Percentiles rank a stretch among this genome's conserved stretches.
phyloP scores from a whole-genome alignment of 1,140 invertebrate species.

The Lucilia cuprina region DNA sequence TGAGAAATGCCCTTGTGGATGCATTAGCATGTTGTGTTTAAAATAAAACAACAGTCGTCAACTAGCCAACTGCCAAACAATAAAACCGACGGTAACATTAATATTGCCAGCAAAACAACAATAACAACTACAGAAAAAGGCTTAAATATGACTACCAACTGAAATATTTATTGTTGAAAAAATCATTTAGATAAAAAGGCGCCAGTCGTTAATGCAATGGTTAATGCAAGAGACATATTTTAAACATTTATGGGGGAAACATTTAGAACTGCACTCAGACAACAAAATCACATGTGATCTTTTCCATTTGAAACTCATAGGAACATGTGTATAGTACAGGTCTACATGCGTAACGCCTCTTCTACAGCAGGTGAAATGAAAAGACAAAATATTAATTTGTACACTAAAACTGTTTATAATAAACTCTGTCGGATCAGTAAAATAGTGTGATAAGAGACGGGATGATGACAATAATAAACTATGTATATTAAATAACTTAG shows the following conservation, averaged over 20 bases:
- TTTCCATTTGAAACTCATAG: too few species aligned
- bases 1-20: not conserved
- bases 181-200: slow-evolving; percentile 12
- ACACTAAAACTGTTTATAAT: too few species aligned
- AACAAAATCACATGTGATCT: not conserved
- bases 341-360: too few species aligned
- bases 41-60: not conserved
- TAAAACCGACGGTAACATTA: not conserved
- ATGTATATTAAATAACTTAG: too few species aligned
- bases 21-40: slow-evolving; percentile 9
- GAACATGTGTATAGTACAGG: too few species aligned
- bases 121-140: not conserved
- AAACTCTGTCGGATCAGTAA: too few species aligned
- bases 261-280: not conserved
- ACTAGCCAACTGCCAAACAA: not conserved
- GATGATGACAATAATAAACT: too few species aligned
- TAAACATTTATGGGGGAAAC: not conserved
- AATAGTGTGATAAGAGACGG: too few species aligned
- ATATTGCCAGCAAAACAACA: not conserved
- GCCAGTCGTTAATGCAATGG: not conserved
- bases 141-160: not conserved
- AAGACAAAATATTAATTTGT: too few species aligned
- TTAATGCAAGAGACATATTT: not conserved
- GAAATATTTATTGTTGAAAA: not conserved
- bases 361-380: too few species aligned